These are phyloP conservation scores for Dryococelus australis DNA, from an alignment of 2,888 invertebrate genomes.

Conservation along the genomic window DNA sequence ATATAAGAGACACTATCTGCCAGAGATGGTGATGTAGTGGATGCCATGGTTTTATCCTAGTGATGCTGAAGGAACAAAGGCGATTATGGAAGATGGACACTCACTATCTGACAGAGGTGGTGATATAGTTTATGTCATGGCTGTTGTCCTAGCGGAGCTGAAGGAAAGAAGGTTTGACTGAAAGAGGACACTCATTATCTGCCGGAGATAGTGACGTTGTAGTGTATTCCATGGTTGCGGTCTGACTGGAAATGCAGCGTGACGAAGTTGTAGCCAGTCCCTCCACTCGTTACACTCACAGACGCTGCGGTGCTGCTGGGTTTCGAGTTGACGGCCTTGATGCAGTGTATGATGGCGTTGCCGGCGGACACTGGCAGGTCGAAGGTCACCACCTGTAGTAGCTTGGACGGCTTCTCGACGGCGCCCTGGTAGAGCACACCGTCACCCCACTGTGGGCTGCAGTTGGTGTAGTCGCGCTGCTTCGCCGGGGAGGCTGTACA, in stretches of 20 bases:
- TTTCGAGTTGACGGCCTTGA: neutral
- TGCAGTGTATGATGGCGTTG: slow-evolving; percentile 19
- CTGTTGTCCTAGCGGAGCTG: no score
- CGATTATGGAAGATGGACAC: no score
- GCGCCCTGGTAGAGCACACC: neutral
- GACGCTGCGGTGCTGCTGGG: neutral
- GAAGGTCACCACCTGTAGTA: neutral
- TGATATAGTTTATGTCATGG: no score
- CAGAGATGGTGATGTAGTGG: no score
- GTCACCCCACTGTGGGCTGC: neutral
- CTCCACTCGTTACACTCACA: neutral
- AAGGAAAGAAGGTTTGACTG: no score
- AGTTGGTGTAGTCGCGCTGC: neutral
- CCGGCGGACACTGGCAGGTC: neutral
- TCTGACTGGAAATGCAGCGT: neutral
- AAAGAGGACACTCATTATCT: no score
- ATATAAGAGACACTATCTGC: no score
- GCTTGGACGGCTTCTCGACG: neutral
- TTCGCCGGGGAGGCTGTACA: no score
- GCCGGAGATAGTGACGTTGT: neutral
- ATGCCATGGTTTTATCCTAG: no score
- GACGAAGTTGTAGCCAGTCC: neutral
- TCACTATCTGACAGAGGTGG: no score
- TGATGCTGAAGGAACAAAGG: no score
- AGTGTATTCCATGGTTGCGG: neutral